Percentiles rank a stretch among this genome's conserved stretches.
These are phyloP conservation scores for Drosophila silvestris DNA, from an alignment of 2,888 invertebrate species.

Conservation along the genomic window DNA sequence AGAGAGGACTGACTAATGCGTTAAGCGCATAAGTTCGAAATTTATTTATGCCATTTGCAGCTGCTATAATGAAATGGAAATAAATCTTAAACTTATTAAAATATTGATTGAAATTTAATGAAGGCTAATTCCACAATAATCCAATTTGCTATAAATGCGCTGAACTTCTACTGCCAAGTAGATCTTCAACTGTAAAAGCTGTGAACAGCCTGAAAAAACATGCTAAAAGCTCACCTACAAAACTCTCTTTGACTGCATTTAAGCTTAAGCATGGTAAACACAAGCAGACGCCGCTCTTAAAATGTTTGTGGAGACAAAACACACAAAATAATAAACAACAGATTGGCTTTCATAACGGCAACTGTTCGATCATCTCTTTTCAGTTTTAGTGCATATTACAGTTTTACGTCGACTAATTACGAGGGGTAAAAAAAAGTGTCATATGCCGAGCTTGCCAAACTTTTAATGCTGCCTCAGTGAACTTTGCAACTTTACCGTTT, in stretches of 20 bases:
- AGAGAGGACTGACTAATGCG: background rate
- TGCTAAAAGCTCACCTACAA: background rate
- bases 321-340: background rate
- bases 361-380: background rate
- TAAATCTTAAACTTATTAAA: background rate
- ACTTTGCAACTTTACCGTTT: conserved; percentile 10
- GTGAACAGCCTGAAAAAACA: background rate
- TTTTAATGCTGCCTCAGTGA: conserved; percentile 31
- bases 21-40: background rate
- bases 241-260: background rate
- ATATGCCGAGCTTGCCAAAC: conserved; percentile 36
- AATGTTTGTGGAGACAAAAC: background rate
- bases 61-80: conserved; percentile 5
- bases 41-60: background rate
- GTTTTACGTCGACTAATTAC: conserved; percentile 53
- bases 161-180: background rate
- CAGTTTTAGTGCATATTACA: conserved; percentile 7
- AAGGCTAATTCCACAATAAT: background rate
- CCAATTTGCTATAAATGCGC: background rate
- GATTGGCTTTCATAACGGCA: background rate
- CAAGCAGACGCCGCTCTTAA: background rate
- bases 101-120: background rate
- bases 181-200: background rate
- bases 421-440: conserved; percentile 20
- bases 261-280: background rate